These are phyloP conservation scores for Notolabrus celidotus DNA, from an alignment of 2,797 vertebrate genomes.

Conservation along the genomic window DNA sequence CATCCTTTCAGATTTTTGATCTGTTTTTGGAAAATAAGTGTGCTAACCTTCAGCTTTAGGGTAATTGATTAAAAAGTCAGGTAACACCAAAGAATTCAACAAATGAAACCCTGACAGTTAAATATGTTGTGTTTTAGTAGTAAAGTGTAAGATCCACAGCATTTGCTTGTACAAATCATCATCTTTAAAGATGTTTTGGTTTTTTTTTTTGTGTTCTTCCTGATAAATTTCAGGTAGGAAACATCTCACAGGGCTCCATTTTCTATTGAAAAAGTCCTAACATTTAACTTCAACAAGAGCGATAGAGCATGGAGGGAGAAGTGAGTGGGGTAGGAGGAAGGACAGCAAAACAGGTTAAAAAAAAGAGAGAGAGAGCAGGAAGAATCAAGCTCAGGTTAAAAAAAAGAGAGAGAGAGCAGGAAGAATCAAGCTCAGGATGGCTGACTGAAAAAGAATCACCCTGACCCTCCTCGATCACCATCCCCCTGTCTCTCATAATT, in stretches of 20 bases:
- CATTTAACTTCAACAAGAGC: neutral
- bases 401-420: neutral
- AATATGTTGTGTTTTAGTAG: neutral
- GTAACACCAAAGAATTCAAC: no score
- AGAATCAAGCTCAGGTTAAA: no score
- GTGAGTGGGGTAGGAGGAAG: neutral
- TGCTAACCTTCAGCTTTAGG: no score
- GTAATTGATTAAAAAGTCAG: neutral
- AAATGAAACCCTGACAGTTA: neutral
- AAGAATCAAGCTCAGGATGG: constrained; percentile 19
- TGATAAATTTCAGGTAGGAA: neutral
- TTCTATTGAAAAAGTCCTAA: neutral
- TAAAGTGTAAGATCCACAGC: neutral
- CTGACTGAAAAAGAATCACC: constrained; percentile 34
- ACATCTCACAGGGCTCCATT: neutral
- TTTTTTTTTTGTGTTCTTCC: neutral
- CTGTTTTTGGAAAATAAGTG: no score
- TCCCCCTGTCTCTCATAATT: constrained; percentile 74
- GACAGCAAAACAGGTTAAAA: constrained; percentile 28
- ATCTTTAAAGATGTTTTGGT: neutral
- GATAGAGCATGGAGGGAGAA: neutral
- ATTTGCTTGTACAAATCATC: neutral
- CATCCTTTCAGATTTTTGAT: no score
- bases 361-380: neutral
- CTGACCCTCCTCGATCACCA: constrained; percentile 52